phyloP scores from a whole-genome alignment of 2,113 vertebrate species.

The Archocentrus centrarchus region DNA sequence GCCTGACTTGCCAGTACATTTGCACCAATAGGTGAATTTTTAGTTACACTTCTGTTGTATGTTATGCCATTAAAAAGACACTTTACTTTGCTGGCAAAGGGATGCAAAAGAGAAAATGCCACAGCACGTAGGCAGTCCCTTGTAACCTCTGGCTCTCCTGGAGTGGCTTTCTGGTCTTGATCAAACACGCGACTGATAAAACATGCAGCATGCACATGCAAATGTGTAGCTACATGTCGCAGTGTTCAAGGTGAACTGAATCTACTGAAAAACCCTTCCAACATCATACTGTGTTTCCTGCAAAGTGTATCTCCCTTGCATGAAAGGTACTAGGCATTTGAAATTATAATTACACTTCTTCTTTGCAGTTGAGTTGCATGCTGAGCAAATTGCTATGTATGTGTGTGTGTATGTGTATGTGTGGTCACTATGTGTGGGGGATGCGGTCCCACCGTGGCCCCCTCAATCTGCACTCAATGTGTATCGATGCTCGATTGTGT shows the following conservation, averaged over 20 bases:
- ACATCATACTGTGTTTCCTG: not conserved
- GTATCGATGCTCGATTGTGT: constrained; percentile 3
- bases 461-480: not conserved
- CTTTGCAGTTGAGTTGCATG: not conserved
- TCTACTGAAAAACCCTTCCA: not conserved
- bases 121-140: not conserved
- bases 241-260: not conserved
- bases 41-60: not conserved
- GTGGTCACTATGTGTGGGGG: constrained; percentile 19
- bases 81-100: not conserved
- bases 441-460: constrained; percentile 11
- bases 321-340: not conserved
- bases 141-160: not conserved
- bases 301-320: not conserved
- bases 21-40: not conserved
- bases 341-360: not conserved
- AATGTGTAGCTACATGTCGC: not conserved
- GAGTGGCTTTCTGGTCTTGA: not conserved
- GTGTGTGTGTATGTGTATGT: not conserved
- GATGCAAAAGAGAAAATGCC: not conserved
- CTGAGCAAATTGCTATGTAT: not conserved
- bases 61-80: not conserved
- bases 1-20: not conserved
- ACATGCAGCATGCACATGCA: not conserved
- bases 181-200: not conserved